Conservation (phyloP, 2,797 vertebrate genomes). For the Hypotaenidia philippensis region DNA sequence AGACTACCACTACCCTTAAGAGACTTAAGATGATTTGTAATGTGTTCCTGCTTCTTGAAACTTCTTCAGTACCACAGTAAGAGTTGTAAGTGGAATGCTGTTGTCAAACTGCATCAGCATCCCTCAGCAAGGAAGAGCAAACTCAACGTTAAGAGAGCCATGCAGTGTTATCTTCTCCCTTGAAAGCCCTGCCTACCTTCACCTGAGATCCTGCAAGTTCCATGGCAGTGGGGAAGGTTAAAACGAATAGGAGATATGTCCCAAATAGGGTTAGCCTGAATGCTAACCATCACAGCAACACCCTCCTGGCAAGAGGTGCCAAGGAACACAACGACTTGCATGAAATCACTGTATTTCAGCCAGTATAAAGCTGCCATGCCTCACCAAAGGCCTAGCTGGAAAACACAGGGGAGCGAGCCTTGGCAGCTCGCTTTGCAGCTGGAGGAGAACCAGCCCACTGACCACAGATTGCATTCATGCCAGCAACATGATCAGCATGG, state of each 20-base stretch:
- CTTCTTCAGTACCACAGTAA: background rate
- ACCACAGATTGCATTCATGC: background rate
- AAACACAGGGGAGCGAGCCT: background rate
- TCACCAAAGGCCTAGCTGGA: background rate
- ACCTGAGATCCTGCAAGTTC: background rate
- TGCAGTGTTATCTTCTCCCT: background rate
- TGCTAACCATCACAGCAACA: background rate
- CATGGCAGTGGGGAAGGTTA: background rate
- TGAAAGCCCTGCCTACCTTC: background rate
- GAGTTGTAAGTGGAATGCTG: background rate
- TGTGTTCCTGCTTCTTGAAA: background rate
- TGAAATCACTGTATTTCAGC: background rate
- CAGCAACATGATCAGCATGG: background rate
- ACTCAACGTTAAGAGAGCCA: background rate
- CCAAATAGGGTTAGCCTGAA: background rate
- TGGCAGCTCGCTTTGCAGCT: background rate
- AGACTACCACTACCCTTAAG: background rate
- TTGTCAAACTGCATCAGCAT: background rate
- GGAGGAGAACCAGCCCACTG: background rate
- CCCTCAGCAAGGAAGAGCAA: background rate
- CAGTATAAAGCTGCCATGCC: background rate
- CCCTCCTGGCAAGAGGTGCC: background rate
- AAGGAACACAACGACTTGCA: background rate
- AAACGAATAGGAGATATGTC: background rate
- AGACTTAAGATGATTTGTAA: background rate